A percentile compares a stretch with the other conserved stretches of the same genome.
These are phyloP conservation scores for Panurus biarmicus DNA, from an alignment of 2,113 vertebrate species.

Conservation along the genomic window DNA sequence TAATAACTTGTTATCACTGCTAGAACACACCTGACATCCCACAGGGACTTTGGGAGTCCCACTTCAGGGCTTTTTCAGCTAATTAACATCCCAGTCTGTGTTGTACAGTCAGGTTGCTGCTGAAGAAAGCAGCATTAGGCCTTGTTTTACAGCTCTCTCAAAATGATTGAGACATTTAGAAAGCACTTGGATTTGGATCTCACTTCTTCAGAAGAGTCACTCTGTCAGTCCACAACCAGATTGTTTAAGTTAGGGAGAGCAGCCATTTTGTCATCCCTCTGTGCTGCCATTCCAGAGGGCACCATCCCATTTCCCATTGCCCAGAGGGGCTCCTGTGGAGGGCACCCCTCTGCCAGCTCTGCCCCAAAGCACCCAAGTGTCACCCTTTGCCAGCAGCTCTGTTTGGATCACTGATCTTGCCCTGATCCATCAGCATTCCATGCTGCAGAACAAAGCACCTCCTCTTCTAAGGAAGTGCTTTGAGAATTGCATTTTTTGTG, in stretches of 20 bases:
- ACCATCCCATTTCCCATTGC: neutral
- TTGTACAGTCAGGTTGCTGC: neutral
- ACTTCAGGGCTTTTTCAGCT: conserved; percentile 20
- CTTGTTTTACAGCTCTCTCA: neutral
- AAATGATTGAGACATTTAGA: neutral
- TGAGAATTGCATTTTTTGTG: neutral
- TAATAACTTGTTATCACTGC: neutral
- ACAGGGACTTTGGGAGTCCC: neutral
- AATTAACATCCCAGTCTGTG: conserved; percentile 7
- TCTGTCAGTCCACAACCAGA: neutral
- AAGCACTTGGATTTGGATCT: neutral
- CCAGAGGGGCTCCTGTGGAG: neutral
- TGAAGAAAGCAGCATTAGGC: neutral
- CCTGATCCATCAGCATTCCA: neutral
- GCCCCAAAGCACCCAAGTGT: neutral
- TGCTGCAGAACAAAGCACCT: neutral
- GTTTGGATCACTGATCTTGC: neutral
- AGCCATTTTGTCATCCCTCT: neutral
- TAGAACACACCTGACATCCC: conserved; percentile 24
- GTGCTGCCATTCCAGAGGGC: neutral
- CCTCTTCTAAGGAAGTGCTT: neutral
- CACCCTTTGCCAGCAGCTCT: neutral
- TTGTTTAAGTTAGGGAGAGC: neutral
- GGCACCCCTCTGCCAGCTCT: neutral
- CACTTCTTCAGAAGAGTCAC: neutral